Evolutionary conservation across 1,140 invertebrate species (phyloP).

Genomic region (Panagrolaimus sp.): DNA sequence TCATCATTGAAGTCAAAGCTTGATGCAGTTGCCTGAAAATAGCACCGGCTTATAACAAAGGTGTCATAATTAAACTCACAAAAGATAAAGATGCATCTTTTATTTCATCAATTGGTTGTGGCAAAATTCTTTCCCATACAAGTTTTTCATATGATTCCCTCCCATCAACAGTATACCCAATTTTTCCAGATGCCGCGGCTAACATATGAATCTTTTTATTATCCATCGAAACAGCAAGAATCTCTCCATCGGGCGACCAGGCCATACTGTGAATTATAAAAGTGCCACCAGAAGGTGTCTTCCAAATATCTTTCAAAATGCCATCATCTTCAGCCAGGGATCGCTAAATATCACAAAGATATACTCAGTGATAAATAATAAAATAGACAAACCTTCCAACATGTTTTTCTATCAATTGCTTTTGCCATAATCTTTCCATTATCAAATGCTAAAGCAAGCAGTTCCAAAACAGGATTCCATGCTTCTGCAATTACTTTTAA

Average conservation of each 20-base stretch:
- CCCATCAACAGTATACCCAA: not conserved
- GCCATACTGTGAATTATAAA: not conserved
- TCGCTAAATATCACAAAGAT: not conserved
- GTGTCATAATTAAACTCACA: not conserved
- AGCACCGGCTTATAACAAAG: too few relatives aligned
- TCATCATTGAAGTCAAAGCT: not conserved
- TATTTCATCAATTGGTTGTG: not conserved
- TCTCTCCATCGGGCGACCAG: not conserved
- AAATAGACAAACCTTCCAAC: not conserved
- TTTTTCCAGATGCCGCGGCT: not conserved
- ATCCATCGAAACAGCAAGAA: not conserved
- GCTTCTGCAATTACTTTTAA: not conserved
- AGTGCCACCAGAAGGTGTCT: not conserved
- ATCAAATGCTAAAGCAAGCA: not conserved
- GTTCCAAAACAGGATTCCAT: not conserved
- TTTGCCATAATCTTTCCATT: constrained; percentile 2
- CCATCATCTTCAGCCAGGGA: not conserved
- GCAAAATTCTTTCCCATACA: too few relatives aligned
- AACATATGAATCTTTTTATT: not conserved
- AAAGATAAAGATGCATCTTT: not conserved
- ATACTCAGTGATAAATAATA: not conserved
- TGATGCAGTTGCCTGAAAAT: not conserved
- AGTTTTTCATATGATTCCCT: too few relatives aligned
- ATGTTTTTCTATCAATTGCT: not conserved
- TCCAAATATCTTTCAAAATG: not conserved